These are phyloP conservation scores for Oedothorax gibbosus DNA, from an alignment of 1,140 invertebrate species.

Conservation along the genomic window DNA sequence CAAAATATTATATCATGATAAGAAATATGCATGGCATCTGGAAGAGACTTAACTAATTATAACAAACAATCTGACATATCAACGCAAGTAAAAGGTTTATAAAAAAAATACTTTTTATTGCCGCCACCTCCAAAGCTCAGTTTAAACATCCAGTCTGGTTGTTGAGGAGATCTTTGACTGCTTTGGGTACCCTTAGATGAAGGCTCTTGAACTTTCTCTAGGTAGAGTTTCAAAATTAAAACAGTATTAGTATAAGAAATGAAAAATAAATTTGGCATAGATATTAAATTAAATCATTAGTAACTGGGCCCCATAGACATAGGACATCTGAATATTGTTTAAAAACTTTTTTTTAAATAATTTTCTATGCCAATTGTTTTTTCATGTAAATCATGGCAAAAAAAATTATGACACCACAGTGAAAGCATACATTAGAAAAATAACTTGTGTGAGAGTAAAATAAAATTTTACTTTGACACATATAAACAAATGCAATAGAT, in stretches of 20 bases:
- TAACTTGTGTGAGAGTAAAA: no score
- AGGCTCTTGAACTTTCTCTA: slow-evolving; percentile 20
- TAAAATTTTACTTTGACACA: no score
- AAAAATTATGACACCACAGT: no score
- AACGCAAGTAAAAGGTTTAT: neutral
- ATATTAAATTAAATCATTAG: neutral
- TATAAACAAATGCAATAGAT: no score
- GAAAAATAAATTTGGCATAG: no score
- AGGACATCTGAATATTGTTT: neutral
- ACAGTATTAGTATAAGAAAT: no score
- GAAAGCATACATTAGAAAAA: no score
- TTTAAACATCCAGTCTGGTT: slow-evolving; percentile 49
- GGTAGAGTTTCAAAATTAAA: neutral
- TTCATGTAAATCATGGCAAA: neutral
- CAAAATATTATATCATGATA: neutral
- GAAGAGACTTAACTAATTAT: neutral
- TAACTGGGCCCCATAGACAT: neutral
- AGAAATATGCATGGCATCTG: neutral
- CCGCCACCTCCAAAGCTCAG: slow-evolving; percentile 36
- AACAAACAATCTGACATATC: neutral
- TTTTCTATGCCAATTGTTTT: neutral
- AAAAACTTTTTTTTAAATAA: neutral
- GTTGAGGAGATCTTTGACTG: neutral
- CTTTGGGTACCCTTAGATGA: neutral
- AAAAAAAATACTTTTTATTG: slow-evolving; percentile 33